Conservation (phyloP, 2,113 vertebrate genomes). For the Notarius lentiginosus region DNA sequence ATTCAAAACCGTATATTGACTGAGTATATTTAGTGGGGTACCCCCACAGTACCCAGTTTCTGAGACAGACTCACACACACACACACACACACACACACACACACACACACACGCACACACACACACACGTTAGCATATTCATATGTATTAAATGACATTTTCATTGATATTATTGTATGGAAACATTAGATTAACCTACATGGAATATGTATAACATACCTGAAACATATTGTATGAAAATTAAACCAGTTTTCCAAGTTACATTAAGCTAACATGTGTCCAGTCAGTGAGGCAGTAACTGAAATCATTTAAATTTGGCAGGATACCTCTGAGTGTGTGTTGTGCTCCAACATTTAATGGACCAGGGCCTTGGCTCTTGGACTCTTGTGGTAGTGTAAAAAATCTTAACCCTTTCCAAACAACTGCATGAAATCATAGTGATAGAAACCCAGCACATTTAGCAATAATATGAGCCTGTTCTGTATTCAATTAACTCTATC, state of each 20-base stretch:
- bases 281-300: neutral
- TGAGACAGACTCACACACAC: too few relatives aligned
- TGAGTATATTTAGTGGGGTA: too few relatives aligned
- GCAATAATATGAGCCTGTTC: neutral
- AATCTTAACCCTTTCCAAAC: neutral
- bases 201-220: too few relatives aligned
- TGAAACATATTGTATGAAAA: neutral
- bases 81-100: too few relatives aligned
- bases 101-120: too few relatives aligned
- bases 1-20: too few relatives aligned
- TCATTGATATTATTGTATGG: neutral
- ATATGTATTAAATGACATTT: too few relatives aligned
- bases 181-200: neutral
- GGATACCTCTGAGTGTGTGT: neutral
- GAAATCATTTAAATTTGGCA: neutral
- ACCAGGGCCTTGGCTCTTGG: neutral
- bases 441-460: neutral
- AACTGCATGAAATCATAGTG: neutral
- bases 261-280: neutral
- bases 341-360: neutral
- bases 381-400: neutral
- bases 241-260: neutral
- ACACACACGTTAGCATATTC: neutral
- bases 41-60: too few relatives aligned
- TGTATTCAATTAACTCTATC: neutral